Evolutionary conservation across 1,140 invertebrate species (phyloP).

Genomic region (Heliconius himera): DNA sequence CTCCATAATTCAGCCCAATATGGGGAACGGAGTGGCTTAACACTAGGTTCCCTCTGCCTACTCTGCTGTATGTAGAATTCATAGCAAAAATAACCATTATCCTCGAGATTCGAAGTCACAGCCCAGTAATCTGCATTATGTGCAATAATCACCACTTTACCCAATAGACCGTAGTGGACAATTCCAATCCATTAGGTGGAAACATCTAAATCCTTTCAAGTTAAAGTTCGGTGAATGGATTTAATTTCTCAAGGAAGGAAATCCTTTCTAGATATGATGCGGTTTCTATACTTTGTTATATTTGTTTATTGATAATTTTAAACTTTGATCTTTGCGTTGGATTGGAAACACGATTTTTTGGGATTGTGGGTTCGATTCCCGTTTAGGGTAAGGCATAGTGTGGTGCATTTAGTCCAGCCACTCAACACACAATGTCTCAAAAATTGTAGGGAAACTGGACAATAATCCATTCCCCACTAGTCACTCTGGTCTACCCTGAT

Average conservation of each 20-base stretch:
- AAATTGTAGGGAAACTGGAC: not conserved
- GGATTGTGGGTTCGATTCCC: too few relatives aligned
- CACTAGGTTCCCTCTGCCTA: too few relatives aligned
- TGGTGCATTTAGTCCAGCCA: not conserved
- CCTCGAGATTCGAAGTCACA: not conserved
- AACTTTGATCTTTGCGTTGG: not conserved
- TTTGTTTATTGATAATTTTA: not conserved
- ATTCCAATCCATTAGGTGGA: conserved; percentile 35
- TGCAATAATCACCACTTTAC: conserved; percentile 24
- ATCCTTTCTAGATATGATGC: conserved; percentile 12
- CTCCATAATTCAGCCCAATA: too few relatives aligned
- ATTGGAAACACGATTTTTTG: not conserved
- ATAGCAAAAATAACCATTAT: not conserved
- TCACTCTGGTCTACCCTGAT: too few relatives aligned
- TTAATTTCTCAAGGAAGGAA: conserved; percentile 38
- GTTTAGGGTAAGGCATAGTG: not conserved
- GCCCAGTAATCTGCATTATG: conserved; percentile 13
- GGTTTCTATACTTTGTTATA: not conserved
- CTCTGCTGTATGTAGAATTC: too few relatives aligned
- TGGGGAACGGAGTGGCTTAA: too few relatives aligned
- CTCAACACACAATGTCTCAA: not conserved
- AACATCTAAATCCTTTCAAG: conserved; percentile 37
- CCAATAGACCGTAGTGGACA: conserved; percentile 32
- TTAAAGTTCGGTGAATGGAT: conserved; percentile 26
- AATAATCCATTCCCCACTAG: not conserved